Evolutionary conservation across 2,888 invertebrate genomes (phyloP).

Genomic region (Eupeodes luniger): DNA sequence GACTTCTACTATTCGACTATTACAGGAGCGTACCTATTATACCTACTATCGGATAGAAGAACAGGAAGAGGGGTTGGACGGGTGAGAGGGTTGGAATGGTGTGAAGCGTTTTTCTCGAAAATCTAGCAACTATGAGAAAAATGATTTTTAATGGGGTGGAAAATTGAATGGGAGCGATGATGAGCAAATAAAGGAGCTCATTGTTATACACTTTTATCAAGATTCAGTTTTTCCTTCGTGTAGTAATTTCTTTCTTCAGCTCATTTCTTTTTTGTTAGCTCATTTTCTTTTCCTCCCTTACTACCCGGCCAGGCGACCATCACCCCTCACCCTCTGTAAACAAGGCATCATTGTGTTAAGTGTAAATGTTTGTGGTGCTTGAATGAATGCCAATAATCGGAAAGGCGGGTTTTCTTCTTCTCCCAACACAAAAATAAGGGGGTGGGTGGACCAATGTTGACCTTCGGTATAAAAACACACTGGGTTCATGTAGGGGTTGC

Average conservation of each 20-base stretch:
- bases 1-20: conserved; percentile 22
- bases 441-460: conserved; percentile 58
- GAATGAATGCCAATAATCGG: conserved; percentile 73
- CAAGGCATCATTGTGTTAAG: conserved; percentile 29
- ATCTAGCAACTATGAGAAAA: conserved; percentile 73
- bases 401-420: conserved; percentile 41
- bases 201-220: conserved; percentile 76
- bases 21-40: conserved; percentile 39
- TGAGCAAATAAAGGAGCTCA: conserved; percentile 78
- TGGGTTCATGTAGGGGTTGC: conserved; percentile 56
- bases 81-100: neutral
- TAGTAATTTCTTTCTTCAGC: conserved; percentile 38
- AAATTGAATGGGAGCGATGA: conserved; percentile 79
- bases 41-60: conserved; percentile 9
- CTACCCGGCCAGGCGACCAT: conserved; percentile 35
- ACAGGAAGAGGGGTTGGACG: neutral
- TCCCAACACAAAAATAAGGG: neutral
- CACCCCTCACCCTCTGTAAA: conserved; percentile 75
- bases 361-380: conserved; percentile 72
- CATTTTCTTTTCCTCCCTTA: conserved; percentile 66
- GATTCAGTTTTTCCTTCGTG: conserved; percentile 70
- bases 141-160: conserved; percentile 79
- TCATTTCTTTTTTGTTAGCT: conserved; percentile 14
- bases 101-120: neutral
- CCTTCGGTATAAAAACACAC: conserved; percentile 57